Conservation (phyloP, 2,888 invertebrate genomes). For the Dromius quadrimaculatus region DNA sequence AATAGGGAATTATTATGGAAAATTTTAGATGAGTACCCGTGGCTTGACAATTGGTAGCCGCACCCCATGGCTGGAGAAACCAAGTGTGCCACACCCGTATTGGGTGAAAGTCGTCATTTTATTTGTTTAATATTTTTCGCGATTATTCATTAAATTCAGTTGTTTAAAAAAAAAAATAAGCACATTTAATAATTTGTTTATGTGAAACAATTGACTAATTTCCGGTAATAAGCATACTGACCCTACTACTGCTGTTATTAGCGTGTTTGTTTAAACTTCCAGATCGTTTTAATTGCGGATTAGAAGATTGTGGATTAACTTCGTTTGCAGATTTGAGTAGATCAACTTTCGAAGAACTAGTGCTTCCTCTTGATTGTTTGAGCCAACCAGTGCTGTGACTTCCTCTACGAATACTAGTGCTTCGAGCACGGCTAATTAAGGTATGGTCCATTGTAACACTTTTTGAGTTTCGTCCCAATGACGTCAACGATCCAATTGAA, state of each 20-base stretch:
- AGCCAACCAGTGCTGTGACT: slow-evolving; percentile 72
- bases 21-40: no score
- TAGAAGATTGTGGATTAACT: slow-evolving; percentile 67
- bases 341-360: slow-evolving; percentile 74
- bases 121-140: not conserved
- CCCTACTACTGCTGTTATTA: slow-evolving; percentile 56
- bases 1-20: no score
- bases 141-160: not conserved
- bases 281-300: slow-evolving; percentile 57
- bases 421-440: slow-evolving; percentile 60
- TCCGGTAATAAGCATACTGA: no score
- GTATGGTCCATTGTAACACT: slow-evolving; percentile 55
- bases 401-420: slow-evolving; percentile 68
- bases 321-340: slow-evolving; percentile 78
- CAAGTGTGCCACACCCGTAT: no score
- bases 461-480: slow-evolving; percentile 75
- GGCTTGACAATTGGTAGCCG: no score
- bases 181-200: no score
- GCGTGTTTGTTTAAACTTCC: slow-evolving; percentile 55
- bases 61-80: no score
- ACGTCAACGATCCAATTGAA: slow-evolving; percentile 80
- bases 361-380: slow-evolving; percentile 66
- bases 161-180: slow-evolving; percentile 24
- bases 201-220: no score
- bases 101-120: no score